Evolutionary conservation across 2,113 vertebrate genomes (phyloP).

Genomic region (Galemys pyrenaicus): DNA sequence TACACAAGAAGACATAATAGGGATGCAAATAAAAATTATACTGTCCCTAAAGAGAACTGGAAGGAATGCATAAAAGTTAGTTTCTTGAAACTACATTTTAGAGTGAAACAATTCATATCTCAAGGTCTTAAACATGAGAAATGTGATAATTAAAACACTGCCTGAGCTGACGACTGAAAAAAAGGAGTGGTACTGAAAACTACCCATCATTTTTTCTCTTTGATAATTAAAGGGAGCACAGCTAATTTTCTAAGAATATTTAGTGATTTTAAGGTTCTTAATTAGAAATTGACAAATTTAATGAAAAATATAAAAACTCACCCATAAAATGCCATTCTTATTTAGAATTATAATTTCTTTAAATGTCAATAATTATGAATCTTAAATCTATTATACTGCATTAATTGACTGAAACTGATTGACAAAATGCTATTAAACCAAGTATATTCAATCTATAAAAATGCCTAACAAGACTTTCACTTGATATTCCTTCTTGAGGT

Average conservation of each 20-base stretch:
- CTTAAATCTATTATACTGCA: neutral
- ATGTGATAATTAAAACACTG: neutral
- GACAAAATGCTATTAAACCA: neutral
- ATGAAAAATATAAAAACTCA: neutral
- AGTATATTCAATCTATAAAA: conserved; percentile 25
- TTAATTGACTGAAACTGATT: conserved; percentile 38
- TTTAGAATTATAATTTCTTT: conserved; percentile 4
- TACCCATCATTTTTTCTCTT: neutral
- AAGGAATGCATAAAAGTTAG: conserved; percentile 22
- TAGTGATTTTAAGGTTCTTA: neutral
- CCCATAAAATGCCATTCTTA: neutral
- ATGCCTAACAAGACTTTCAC: conserved; percentile 15
- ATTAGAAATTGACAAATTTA: neutral
- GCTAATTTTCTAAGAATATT: neutral
- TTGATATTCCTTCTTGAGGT: conserved; percentile 29
- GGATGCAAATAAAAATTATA: neutral
- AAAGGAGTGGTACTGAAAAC: neutral
- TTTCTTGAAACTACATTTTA: conserved; percentile 30
- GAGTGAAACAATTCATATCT: conserved; percentile 26
- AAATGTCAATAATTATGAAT: neutral
- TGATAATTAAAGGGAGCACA: neutral
- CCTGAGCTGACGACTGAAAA: neutral
- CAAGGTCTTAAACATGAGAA: neutral
- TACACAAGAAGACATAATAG: conserved; percentile 14
- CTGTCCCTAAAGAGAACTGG: neutral